Evolutionary conservation across 1,140 invertebrate species (phyloP), one percentile per base, ranked within the genome.

Genomic region (Bombus superbus): DNA sequence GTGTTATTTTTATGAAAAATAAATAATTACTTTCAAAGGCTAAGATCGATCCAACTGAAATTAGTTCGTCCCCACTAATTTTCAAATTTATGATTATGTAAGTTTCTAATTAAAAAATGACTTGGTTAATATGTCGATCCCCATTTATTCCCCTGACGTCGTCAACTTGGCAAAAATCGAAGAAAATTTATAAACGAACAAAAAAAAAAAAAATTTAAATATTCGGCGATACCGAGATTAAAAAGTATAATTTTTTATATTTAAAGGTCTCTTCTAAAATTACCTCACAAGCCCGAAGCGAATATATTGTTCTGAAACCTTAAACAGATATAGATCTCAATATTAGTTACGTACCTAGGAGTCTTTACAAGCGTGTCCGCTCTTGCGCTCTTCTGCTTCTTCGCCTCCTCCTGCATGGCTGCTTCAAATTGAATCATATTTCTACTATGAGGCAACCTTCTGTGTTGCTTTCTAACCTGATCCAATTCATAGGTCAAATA

Each of bases 401-500:
- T 92, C 13, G 66, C 3, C 32, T 92, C 89, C 25, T 91, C 91
- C 62, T 93, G 88, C 68, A 94, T 40, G 10, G 93, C 93, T 68
- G 90, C 93, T 79, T 95, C 94, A 42, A 95, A 93, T 79, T 94
- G 90, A 47, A 93, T 92, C 85, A 95, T 82, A 89, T 95, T 95
- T 88, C 93, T 94, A 44, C 92, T 90, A 35, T 91, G 89, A 5
- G 96, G 92, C 59, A 94, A 80, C 47, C 75, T 90, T 89, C 91
- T 95, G 86, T 96, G 96, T 62, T 96, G 93, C 86, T 96, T 96
- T 44, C 96, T 94, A 44, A 97, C 94, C 68, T 94, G 94, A 93
- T 97, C 96, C 77, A 97, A 93, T 90, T 97, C 96, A 74, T 97
- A 97, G 22, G 96, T 96, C 2, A 97, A 94, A 84, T 97, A 96